Base-by-base conservation (phyloP, 2,113 vertebrate species). In the Oreochromis tanganicae region DNA sequence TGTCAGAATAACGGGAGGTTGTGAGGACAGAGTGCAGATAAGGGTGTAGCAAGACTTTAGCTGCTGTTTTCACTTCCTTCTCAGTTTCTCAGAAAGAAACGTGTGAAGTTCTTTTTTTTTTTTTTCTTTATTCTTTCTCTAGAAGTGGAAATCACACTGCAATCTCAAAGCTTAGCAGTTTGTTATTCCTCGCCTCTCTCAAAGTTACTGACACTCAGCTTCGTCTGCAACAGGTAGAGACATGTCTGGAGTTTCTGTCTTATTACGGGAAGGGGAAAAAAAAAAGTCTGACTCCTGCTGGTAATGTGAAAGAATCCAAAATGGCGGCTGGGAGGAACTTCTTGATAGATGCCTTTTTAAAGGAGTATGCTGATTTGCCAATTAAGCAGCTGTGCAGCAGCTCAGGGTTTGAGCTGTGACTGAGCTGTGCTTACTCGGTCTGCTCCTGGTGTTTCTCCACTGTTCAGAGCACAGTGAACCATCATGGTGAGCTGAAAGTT, bases 191-290 rank as follows among this genome's bases (percentile, higher is more conserved):
- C 4, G 12, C 19, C 10, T 34, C n/a, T 50, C 52, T 71, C 2
- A 7, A 21, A 52, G 84, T 27, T 68, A 17, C 17, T 43, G 43
- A 84, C 3, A 19, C 43, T 86, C 21, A 75, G 36, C 54, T 85
- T 73, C 7, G 9, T 87, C 32, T 12, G 13, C 9, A 80, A 54
- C 91, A 92, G 82, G 90, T 91, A 84, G 21, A 81, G 36, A 87
- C 93, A 91, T 2, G 92, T 68, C 85, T 80, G n/a, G 4, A 85
- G 12, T 52, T 3, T 54, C 34, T 79, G 17, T 52, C 12, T 52
- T 81, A 6, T 56, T 78, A 10, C 11, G 68, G n/a, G 27, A 32
- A 43, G 48, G 63, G 19, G 9, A 0, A 0, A 13, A 12, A n/a
- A 29, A 68, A 91, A 75, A 50, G 17, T 43, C 19, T 41, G 36